Evolutionary conservation across 2,797 vertebrate species (phyloP), one percentile per base, ranked within the genome.

Genomic region (Chelon labrosus): DNA sequence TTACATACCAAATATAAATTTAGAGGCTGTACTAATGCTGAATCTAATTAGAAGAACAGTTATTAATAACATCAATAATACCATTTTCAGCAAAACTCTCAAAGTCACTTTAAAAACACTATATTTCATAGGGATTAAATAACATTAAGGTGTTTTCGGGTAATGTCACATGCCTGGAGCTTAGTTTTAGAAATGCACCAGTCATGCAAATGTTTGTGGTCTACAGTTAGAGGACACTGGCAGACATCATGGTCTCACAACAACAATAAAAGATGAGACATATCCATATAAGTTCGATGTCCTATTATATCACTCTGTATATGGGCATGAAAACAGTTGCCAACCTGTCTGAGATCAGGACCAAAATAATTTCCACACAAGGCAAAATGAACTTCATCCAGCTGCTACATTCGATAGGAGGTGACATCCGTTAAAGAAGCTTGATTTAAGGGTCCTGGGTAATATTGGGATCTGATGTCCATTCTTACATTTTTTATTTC

Each of bases 331-430:
- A 64, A 70, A 75, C 42, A 65, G 63, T 38, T 82, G 78, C 62
- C 71, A 80, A 50, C 70, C 57, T 56, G 56, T 53, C 46, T 70
- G 46, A 62, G 54, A 85, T 79, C 61, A 76, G 12, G 74, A 59
- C 47, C 65, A 77, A 91, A 86, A 90, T 90, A 86, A 83, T n/a
- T 79, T 82, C 2, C 42, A 60, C 79, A 46, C 41, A 25, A 61
- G 53, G 12, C 39, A 70, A 80, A 83, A 71, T 73, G 52, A 79
- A 65, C 58, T 66, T 72, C 59, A 69, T 70, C 68, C 71, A 68
- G 35, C 39, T 71, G 27, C 60, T 52, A 62, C 51, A 73, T 77
- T 64, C 84, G 75, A 88, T 65, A 67, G 17, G 20, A 42, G n/a
- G 17, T 67, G 71, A 12, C 60, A 50, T 65, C 63, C 68, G 39